phyloP scores from a whole-genome alignment of 2,888 invertebrate genomes.

The Cryptosula pallasiana region DNA sequence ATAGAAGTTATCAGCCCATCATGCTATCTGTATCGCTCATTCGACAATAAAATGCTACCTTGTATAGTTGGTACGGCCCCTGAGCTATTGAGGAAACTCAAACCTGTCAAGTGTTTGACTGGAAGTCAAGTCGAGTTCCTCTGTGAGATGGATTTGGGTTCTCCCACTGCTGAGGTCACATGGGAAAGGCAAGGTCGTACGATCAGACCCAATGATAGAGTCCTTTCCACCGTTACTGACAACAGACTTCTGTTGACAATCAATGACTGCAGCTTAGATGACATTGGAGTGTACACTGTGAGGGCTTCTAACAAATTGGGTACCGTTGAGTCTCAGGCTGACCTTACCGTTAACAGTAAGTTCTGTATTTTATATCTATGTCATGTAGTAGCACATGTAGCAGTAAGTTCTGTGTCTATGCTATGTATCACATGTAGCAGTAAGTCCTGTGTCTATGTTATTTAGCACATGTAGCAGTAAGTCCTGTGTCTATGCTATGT shows the following conservation, averaged over 20 bases:
- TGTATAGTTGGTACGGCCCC: slow-evolving; percentile 30
- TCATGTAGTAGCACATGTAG: no score
- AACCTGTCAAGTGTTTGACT: slow-evolving; percentile 29
- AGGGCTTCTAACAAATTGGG: slow-evolving; percentile 27
- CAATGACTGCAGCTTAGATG: slow-evolving; percentile 22
- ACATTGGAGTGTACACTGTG: slow-evolving; percentile 26
- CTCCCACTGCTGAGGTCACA: neutral
- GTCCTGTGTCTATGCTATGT: no score
- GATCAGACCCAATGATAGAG: neutral
- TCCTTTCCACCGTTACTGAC: neutral
- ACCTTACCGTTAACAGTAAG: slow-evolving; percentile 24
- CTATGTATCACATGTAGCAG: no score
- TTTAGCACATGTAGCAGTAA: no score
- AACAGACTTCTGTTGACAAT: slow-evolving; percentile 17
- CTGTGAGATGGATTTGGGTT: slow-evolving; percentile 29
- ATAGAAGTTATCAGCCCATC: no score
- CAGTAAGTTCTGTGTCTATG: no score
- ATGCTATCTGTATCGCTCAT: no score
- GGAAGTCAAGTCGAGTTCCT: slow-evolving; percentile 28
- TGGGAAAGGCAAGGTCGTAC: slow-evolving; percentile 22
- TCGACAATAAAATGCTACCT: no score
- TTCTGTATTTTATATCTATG: neutral
- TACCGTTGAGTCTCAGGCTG: slow-evolving; percentile 25
- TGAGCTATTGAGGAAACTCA: slow-evolving; percentile 29
- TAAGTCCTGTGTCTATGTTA: no score